Base-by-base conservation (phyloP, 2,113 vertebrate genomes). In the Chionodraco myersi region DNA sequence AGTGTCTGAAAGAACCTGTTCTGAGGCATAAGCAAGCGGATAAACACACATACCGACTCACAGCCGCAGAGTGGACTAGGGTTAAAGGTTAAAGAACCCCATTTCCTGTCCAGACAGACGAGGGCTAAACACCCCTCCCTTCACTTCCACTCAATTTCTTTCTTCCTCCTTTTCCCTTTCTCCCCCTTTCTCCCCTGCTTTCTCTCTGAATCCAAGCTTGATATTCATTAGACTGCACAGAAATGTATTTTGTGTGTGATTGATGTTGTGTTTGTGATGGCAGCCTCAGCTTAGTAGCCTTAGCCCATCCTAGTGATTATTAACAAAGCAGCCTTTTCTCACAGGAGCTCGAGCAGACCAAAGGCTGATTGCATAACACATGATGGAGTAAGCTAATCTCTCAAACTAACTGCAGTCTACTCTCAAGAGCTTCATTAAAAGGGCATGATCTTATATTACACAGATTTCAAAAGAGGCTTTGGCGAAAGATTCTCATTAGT, bases 31-130 rank as follows among this genome's bases (percentile, higher is more conserved):
- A 13, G 59, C 66, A 59, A n/a, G 74, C 60, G 64, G 16, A 84
- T 72, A 86, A 87, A 49, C 88, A 79, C 66, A 63, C 72, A 51
- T 18, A 81, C 65, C 70, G 83, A 82, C 74, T 57, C 52, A 48
- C 60, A 76, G 67, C 61, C 23, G 4, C 59, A 64, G 5, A 79
- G 75, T 65, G 86, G 84, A 82, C 81, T 12, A 0, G 79, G 87
- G 92, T 89, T 84, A 93, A 72, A 53, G 92, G 91, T 93, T 80
- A 92, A 91, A 74, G 79, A 67, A 73, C 85, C 86, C 86, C 77
- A 77, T 93, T 95, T 94, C 93, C 92, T 92, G 90, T 89, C 91
- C 92, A 93, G 93, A 92, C 92, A 87, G 86, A 88, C 62, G 58
- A 90, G 83, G 86, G 65, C 52, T 72, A 63, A 81, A 77, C 60